Conservation (phyloP, 2,113 vertebrate genomes). For the Bolborhynchus lineola region DNA sequence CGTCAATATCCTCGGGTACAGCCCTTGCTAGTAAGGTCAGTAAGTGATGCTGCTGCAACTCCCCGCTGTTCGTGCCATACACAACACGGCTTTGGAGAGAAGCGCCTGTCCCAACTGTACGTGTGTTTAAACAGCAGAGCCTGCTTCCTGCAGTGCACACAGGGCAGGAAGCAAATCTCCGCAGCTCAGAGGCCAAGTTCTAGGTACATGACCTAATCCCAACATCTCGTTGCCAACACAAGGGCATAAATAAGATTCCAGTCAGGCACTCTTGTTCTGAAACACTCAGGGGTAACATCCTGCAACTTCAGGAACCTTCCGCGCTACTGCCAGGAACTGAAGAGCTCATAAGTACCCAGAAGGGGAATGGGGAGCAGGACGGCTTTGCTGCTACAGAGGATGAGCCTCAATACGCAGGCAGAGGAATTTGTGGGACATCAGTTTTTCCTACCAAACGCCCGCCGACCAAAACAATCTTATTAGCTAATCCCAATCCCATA, state of each 20-base stretch:
- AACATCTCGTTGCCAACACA: not conserved
- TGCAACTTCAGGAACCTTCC: not conserved
- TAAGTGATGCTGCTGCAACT: not conserved
- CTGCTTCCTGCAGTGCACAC: too few species aligned
- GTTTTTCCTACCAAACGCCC: not conserved
- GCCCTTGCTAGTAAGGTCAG: too few species aligned
- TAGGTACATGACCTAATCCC: not conserved
- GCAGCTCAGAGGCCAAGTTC: not conserved
- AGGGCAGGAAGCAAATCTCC: not conserved
- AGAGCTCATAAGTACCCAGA: not conserved
- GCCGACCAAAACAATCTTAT: not conserved
- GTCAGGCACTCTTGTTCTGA: not conserved
- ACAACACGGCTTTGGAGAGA: not conserved
- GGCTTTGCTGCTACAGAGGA: not conserved
- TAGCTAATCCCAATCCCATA: not conserved
- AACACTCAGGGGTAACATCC: not conserved
- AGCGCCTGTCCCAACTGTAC: accelerated
- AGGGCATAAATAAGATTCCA: not conserved
- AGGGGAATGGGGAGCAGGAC: not conserved
- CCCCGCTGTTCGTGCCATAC: accelerated
- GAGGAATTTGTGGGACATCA: not conserved
- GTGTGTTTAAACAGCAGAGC: accelerated
- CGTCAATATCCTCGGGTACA: accelerated
- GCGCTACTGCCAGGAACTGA: not conserved
- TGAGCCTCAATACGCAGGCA: not conserved